Evolutionary conservation across 1,140 invertebrate species (phyloP), one percentile per base, ranked within the genome.

Genomic region (Aphaenogaster rudis): DNA sequence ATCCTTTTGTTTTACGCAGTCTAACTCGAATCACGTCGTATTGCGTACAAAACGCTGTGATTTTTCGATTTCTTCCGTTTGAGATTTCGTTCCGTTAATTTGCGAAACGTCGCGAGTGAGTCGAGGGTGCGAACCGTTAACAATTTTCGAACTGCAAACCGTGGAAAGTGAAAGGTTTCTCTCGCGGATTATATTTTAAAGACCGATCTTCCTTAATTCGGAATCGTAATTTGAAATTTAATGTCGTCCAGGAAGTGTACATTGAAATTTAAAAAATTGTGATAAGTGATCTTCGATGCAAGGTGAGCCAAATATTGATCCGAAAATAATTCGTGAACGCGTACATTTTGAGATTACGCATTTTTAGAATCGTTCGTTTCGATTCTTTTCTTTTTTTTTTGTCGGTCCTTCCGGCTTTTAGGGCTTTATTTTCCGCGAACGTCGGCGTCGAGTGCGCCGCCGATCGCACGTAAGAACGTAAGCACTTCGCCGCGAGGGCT

Each of bases 401-500:
- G 9, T 13, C 52, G 11, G 0, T 36, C 21, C 8, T 2, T 69
- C 21, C 21, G 21, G 5, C 52, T 82, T 74, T 82, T 48, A 82
- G 67, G 11, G 33, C 42, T 74, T 82, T 59, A 82, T 82, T 82
- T 72, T n/a, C 28, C 42, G 52, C 80, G 80, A 57, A 13, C 28
- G 42, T 64, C 17, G 45, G 21, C n/a, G 61, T 69, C 50, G 66
- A 71, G 79, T 69, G 28, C 66, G 64, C 15, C 59, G 63, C 59
- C 33, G 88, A 90, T 90, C 76, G 69, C 69, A 71, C 45, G 77
- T 76, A 90, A 88, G 89, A 90, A 66, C 74, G 69, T 90, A 90
- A 91, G 89, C 86, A 89, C 86, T 84, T 63, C 72, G 57, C 42
- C 72, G 77, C 69, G 80, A 87, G 88, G 28, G 66, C 88, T 89